phyloP scores from a whole-genome alignment of 2,113 vertebrate genomes.

The Mus pahari region DNA sequence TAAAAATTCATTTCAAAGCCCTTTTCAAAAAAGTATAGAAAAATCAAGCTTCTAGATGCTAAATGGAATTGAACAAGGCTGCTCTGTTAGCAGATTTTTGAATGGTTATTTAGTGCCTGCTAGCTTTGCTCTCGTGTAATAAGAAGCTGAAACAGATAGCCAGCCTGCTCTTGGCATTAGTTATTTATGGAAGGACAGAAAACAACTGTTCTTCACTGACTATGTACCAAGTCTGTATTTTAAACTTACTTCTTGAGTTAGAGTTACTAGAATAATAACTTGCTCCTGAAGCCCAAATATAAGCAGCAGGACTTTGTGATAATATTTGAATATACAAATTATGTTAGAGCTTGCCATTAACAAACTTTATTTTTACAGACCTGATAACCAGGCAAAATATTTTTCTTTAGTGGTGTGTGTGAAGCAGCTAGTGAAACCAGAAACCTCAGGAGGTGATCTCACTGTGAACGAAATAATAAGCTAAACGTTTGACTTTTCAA shows the following conservation, averaged over 20 bases:
- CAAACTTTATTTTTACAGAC: conserved; percentile 52
- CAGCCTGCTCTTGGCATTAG: conserved; percentile 73
- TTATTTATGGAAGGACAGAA: conserved; percentile 81
- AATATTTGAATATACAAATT: conserved; percentile 66
- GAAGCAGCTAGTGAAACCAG: conserved; percentile 70
- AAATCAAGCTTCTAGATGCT: conserved; percentile 31
- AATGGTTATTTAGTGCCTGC: conserved; percentile 39
- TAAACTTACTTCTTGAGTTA: conserved; percentile 65
- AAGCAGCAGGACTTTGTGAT: conserved; percentile 59
- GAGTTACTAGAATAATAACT: conserved; percentile 68
- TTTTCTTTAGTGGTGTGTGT: conserved; percentile 51
- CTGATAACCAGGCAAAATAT: conserved; percentile 53
- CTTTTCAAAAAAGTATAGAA: not conserved
- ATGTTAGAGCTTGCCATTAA: conserved; percentile 48
- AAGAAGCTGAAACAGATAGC: conserved; percentile 79
- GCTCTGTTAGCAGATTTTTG: conserved; percentile 45
- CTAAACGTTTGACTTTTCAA: conserved; percentile 51
- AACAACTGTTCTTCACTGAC: conserved; percentile 75
- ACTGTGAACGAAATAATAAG: conserved; percentile 70
- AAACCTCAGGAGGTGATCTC: conserved; percentile 68
- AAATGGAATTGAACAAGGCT: conserved; percentile 43
- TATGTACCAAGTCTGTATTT: conserved; percentile 40
- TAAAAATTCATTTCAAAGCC: not conserved
- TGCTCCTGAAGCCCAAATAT: conserved; percentile 47
- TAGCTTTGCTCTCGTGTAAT: conserved; percentile 63